Percentiles rank a stretch among this genome's conserved stretches.
Evolutionary conservation across 1,140 invertebrate species (phyloP).

Genomic region (Trichomalopsis sarcophagae): DNA sequence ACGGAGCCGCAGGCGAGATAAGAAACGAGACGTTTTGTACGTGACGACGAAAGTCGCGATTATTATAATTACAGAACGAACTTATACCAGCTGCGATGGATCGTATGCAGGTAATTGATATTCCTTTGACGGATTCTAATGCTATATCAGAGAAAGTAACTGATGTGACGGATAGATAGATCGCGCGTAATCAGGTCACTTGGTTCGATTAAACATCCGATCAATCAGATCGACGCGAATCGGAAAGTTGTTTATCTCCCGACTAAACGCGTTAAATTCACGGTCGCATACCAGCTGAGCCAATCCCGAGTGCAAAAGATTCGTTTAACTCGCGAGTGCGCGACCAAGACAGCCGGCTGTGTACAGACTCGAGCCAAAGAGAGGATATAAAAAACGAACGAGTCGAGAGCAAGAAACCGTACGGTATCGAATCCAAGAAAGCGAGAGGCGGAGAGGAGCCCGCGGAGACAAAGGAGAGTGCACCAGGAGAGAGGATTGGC

Average conservation of each 20-base stretch:
- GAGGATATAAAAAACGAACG: background rate
- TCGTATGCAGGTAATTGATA: too few relatives aligned
- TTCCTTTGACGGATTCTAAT: too few relatives aligned
- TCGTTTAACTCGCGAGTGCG: slow-evolving; percentile 16
- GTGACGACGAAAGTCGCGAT: background rate
- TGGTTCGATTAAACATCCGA: background rate
- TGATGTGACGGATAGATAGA: too few relatives aligned
- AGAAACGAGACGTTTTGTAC: background rate
- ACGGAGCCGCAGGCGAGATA: background rate
- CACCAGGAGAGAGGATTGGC: background rate
- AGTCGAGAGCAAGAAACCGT: slow-evolving; percentile 2
- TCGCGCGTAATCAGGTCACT: too few relatives aligned
- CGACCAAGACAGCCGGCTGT: background rate
- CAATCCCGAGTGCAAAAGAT: slow-evolving; percentile 18
- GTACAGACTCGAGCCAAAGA: background rate
- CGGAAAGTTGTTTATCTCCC: too few relatives aligned
- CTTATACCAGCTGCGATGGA: too few relatives aligned
- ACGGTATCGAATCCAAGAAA: background rate
- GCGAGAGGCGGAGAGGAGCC: background rate
- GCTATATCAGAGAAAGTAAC: too few relatives aligned
- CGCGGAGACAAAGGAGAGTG: slow-evolving; percentile 29
- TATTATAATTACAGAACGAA: background rate
- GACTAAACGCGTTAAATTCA: too few relatives aligned
- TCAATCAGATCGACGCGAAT: too few relatives aligned
- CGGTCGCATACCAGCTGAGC: too few relatives aligned